Percentiles rank a stretch among this genome's conserved stretches.
These are phyloP conservation scores for Caenorhabditis plicata DNA, from an alignment of 2,888 invertebrate genomes.

Conservation along the genomic window DNA sequence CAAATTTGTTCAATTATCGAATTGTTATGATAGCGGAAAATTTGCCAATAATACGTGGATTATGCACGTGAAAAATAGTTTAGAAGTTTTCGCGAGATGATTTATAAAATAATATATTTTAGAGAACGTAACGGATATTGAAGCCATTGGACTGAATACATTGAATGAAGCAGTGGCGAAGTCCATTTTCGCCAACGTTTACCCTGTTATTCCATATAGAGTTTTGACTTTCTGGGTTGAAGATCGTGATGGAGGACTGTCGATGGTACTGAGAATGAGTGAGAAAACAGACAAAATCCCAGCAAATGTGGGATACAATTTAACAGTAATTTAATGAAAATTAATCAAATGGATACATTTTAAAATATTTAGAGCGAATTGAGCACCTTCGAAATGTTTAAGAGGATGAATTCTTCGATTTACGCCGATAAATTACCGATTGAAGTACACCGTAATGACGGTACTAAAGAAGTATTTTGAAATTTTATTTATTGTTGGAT, in stretches of 20 bases:
- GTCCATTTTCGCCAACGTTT: slow-evolving; percentile 12
- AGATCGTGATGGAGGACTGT: slow-evolving; percentile 7
- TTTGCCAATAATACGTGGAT: slow-evolving; percentile 25
- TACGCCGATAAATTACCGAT: slow-evolving; percentile 14
- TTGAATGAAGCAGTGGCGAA: slow-evolving; percentile 14
- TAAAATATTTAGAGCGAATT: slow-evolving; percentile 5
- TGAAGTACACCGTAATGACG: slow-evolving; percentile 8
- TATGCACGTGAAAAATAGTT: slow-evolving; percentile 23
- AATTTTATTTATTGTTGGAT: not conserved
- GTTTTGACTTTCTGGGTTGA: slow-evolving; percentile 15
- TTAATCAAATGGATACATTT: not conserved
- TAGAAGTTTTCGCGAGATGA: too few relatives aligned
- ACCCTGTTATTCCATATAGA: slow-evolving; percentile 23
- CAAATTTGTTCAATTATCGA: slow-evolving; percentile 8
- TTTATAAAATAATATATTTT: not conserved
- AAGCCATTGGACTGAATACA: slow-evolving; percentile 12
- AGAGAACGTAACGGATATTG: slow-evolving; percentile 14
- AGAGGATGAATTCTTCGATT: slow-evolving; percentile 8
- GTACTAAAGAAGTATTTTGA: slow-evolving; percentile 15
- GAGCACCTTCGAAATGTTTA: slow-evolving; percentile 12
- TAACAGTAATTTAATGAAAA: slow-evolving; percentile 1
- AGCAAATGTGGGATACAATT: slow-evolving; percentile 12
- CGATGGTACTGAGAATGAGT: slow-evolving; percentile 12
- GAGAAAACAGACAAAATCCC: slow-evolving; percentile 17
- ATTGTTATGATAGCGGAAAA: slow-evolving; percentile 16